A percentile compares a stretch with the other conserved stretches of the same genome.
Evolutionary conservation across 1,140 invertebrate genomes (phyloP).

Genomic region (Campoletis sonorensis): DNA sequence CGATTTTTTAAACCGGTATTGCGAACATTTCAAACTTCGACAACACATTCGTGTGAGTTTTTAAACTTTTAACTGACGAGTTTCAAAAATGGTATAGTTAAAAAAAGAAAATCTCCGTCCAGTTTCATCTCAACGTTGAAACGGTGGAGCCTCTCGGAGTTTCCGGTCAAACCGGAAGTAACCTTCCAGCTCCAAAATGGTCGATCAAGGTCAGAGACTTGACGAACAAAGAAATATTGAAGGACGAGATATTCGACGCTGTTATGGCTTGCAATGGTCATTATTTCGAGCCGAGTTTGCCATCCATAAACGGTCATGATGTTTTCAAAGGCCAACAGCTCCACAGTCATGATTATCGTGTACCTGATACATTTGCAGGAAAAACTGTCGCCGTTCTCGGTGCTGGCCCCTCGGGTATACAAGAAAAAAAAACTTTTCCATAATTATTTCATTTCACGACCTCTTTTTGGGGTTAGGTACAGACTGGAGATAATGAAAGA

Average conservation of each 20-base stretch:
- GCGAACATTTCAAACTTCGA: slow-evolving; percentile 83
- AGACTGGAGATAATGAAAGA: neutral
- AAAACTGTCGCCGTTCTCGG: slow-evolving; percentile 88
- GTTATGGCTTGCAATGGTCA: slow-evolving; percentile 92
- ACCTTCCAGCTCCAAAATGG: slow-evolving; percentile 76
- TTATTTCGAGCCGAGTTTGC: slow-evolving; percentile 83
- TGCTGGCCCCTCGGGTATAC: slow-evolving; percentile 87
- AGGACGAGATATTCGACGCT: slow-evolving; percentile 82
- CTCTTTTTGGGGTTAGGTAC: too few relatives aligned
- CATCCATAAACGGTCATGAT: slow-evolving; percentile 80
- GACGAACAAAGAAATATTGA: slow-evolving; percentile 71
- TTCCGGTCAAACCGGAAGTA: neutral
- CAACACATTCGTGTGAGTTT: slow-evolving; percentile 82
- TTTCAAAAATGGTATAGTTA: neutral
- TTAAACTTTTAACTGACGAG: slow-evolving; percentile 33
- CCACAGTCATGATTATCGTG: slow-evolving; percentile 93
- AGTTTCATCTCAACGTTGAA: slow-evolving; percentile 83
- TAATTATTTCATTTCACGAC: too few relatives aligned
- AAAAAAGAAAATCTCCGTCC: slow-evolving; percentile 21
- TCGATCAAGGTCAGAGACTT: slow-evolving; percentile 81
- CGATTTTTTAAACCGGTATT: slow-evolving; percentile 88
- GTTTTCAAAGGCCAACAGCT: slow-evolving; percentile 83
- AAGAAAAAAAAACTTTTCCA: too few relatives aligned
- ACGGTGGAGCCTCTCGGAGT: slow-evolving; percentile 75
- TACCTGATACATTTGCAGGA: slow-evolving; percentile 81